Conservation (phyloP, 2,113 vertebrate genomes). For the Oreotrochilus melanogaster region DNA sequence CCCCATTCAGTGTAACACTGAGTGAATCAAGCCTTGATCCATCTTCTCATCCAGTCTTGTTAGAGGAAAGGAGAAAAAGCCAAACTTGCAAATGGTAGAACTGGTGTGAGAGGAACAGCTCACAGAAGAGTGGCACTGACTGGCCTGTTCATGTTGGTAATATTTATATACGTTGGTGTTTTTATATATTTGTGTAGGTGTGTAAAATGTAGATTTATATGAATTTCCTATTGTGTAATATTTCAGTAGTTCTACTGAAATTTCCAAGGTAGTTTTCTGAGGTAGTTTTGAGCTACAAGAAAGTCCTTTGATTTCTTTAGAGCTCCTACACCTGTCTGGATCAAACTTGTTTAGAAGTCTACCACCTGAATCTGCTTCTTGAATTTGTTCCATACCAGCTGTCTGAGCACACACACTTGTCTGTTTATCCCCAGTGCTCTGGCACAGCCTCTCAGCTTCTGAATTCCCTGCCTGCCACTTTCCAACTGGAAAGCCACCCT, state of each 20-base stretch:
- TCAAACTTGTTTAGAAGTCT: neutral
- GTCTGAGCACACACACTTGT: neutral
- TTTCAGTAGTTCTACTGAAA: neutral
- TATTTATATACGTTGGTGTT: neutral
- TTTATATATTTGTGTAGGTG: neutral
- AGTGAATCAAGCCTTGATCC: neutral
- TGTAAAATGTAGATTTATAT: neutral
- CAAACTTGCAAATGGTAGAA: neutral
- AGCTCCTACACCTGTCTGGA: neutral
- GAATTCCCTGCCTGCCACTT: neutral
- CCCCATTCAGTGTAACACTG: neutral
- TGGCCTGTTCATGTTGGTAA: neutral
- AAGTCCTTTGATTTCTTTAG: neutral
- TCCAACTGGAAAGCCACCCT: neutral
- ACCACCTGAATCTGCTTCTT: neutral
- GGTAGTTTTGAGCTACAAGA: neutral
- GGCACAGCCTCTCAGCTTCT: neutral
- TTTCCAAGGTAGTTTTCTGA: neutral
- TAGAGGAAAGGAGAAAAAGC: neutral
- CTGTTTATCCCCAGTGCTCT: neutral
- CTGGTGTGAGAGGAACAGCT: neutral
- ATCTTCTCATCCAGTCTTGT: neutral
- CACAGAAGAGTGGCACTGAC: neutral
- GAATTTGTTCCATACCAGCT: neutral
- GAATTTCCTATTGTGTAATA: neutral